phyloP scores from a whole-genome alignment of 2,888 invertebrate species.

The Sabatieria punctata region DNA sequence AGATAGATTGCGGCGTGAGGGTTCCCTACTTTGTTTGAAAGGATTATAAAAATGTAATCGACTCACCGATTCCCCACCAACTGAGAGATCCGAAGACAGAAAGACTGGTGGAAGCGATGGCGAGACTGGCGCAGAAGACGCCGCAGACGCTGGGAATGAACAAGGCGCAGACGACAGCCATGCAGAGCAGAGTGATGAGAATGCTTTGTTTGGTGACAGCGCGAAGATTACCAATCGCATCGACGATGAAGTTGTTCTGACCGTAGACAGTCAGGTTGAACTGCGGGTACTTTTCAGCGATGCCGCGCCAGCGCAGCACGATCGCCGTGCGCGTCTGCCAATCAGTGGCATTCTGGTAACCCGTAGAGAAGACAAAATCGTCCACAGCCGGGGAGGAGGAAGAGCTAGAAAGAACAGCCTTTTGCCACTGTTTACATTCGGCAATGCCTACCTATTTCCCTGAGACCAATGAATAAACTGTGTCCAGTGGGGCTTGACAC shows the following conservation, averaged over 20 bases:
- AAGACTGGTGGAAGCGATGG: conserved; percentile 1
- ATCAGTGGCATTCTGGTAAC: not conserved
- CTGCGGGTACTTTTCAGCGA: not conserved
- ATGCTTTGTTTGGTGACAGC: not conserved
- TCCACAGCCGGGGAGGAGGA: not conserved
- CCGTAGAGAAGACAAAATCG: not conserved
- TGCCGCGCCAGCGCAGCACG: not conserved
- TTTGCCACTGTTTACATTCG: too few relatives aligned
- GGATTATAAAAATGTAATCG: too few relatives aligned
- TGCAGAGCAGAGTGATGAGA: not conserved
- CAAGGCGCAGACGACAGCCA: conserved; percentile 1
- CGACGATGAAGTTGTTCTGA: not conserved
- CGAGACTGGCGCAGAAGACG: not conserved
- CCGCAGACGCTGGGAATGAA: conserved; percentile 2
- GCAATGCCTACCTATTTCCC: too few relatives aligned
- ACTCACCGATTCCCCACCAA: conserved; percentile 1
- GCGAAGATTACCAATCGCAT: not conserved
- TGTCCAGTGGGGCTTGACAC: too few relatives aligned
- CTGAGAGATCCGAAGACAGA: not conserved
- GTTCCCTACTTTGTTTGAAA: not conserved
- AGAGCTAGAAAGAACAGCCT: too few relatives aligned
- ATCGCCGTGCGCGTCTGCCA: not conserved
- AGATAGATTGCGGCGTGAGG: not conserved
- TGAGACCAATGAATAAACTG: too few relatives aligned
- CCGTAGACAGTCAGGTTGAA: not conserved